Evolutionary conservation across 2,113 vertebrate species (phyloP).

Genomic region (Peromyscus maniculatus): DNA sequence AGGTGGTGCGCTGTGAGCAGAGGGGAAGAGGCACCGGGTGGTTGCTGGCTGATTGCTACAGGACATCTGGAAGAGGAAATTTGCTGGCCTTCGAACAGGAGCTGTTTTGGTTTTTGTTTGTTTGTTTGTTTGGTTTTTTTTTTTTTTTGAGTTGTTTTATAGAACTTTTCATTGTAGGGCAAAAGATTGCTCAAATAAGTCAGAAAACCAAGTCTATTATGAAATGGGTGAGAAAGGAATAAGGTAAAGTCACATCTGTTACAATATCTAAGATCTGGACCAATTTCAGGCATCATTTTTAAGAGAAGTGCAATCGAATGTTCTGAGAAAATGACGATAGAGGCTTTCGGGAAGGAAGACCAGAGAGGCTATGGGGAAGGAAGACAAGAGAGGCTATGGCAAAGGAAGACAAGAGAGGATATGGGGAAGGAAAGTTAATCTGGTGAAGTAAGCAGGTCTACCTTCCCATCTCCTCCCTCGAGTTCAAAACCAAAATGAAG

Average conservation of each 20-base stretch:
- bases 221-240: conserved; percentile 36
- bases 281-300: not conserved
- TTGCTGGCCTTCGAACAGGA: not conserved
- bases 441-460: not conserved
- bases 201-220: not conserved
- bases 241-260: not conserved
- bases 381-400: too few relatives aligned
- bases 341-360: too few relatives aligned
- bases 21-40: not conserved
- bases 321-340: not conserved
- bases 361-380: not conserved
- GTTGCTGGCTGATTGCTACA: conserved; percentile 6
- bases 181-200: conserved; percentile 24
- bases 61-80: conserved; percentile 34
- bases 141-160: conserved; percentile 10
- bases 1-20: not conserved
- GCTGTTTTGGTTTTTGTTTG: not conserved
- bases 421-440: not conserved
- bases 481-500: not conserved
- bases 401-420: not conserved
- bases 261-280: conserved; percentile 30
- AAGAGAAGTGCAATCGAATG: conserved; percentile 31
- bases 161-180: not conserved
- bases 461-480: not conserved
- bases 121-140: not conserved